Base-by-base conservation (phyloP, 1,140 invertebrate genomes). In the Leptonema lineaticorne region DNA sequence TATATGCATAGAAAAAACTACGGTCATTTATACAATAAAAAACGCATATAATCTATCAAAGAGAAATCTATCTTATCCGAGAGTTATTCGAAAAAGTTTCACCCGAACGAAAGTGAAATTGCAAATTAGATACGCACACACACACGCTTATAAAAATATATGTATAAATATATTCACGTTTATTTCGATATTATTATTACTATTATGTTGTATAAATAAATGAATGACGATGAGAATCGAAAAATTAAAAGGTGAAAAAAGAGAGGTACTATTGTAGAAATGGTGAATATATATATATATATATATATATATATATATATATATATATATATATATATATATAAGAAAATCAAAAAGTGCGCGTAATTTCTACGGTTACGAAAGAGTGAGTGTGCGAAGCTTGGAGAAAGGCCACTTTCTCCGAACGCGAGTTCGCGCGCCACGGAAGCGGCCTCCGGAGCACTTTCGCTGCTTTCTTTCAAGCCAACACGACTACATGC, bases 381-480 rank as follows among this genome's bases (percentile, higher is more conserved):
- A 69, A 63, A 72, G 67, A 68, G 57, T 27, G 63, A 60, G 33
- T 18, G 68, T 16, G 50, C 57, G 57, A 48, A 37, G 65, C 37
- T 2, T 8, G 41, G 71, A 72, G 71, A 72, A 72, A 72, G 71
- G 67, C 63, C 59, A 69, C 70, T 72, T 72, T 72, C 71, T 67
- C 71, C 63, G 33, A 22, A n/a, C n/a, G n/a, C n/a, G n/a, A n/a
- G n/a, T n/a, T n/a, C n/a, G n/a, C 56, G 53, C 62, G 28, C 18
- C 59, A 63, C 70, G 70, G 67, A 68, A 68, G 63, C 56, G 56
- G 28, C 53, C 14, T 18, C 64, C 26, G 20, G 50, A 57, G 67
- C 68, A 69, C 71, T 72, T 72, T 72, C 71, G 57, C 71, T 67
- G 45, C 71, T 72, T 69, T 72, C 71, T 69, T 69, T 68, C 63